Conservation (phyloP, 2,888 invertebrate species). For the Macaria liturata region DNA sequence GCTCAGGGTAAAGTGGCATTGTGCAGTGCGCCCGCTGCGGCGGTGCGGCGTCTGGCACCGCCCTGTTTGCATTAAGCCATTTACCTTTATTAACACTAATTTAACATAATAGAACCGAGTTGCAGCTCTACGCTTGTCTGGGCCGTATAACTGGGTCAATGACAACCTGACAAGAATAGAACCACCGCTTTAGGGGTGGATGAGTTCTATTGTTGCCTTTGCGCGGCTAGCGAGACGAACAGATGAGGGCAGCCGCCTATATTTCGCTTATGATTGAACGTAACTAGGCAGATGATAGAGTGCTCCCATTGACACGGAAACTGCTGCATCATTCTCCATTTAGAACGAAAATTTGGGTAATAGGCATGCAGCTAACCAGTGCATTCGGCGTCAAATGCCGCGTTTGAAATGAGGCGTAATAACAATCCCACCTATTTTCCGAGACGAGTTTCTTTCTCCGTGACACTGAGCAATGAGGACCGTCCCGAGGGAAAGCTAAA, state of each 20-base stretch:
- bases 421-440: slow-evolving; percentile 10
- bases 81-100: slow-evolving; percentile 73
- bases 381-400: neutral
- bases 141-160: slow-evolving; percentile 74
- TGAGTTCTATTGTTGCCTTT: slow-evolving; percentile 62
- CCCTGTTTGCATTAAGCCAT: slow-evolving; percentile 59
- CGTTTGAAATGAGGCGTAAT: neutral
- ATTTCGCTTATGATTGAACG: slow-evolving; percentile 30
- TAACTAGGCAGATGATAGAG: slow-evolving; percentile 25
- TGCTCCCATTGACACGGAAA: slow-evolving; percentile 22
- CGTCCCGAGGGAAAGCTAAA: slow-evolving; percentile 36
- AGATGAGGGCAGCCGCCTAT: slow-evolving; percentile 33
- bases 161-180: slow-evolving; percentile 76
- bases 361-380: neutral
- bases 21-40: slow-evolving; percentile 37
- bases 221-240: slow-evolving; percentile 44
- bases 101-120: slow-evolving; percentile 57
- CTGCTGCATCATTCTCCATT: slow-evolving; percentile 16
- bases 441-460: slow-evolving; percentile 21
- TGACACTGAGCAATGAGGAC: slow-evolving; percentile 36
- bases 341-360: slow-evolving; percentile 8
- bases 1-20: slow-evolving; percentile 33
- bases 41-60: slow-evolving; percentile 52
- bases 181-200: slow-evolving; percentile 68
- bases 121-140: slow-evolving; percentile 58